Percentiles rank a stretch among this genome's conserved stretches.
phyloP scores from a whole-genome alignment of 1,140 invertebrate genomes.

The Drosophila oshimai region DNA sequence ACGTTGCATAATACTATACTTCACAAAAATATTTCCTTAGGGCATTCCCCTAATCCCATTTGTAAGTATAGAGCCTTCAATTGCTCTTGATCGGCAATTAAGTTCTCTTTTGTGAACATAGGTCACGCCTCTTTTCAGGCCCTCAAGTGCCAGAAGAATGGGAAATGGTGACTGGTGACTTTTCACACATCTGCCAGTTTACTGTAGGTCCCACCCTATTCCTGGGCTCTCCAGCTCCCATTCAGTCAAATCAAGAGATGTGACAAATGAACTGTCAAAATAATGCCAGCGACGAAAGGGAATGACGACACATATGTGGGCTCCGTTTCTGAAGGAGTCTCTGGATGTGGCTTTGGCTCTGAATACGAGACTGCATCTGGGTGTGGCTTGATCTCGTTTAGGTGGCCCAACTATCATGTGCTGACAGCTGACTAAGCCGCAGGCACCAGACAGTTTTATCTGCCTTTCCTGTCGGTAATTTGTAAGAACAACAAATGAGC shows the following conservation, averaged over 20 bases:
- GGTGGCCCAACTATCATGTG: conserved; percentile 43
- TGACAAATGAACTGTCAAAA: conserved; percentile 80
- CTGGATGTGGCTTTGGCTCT: neutral
- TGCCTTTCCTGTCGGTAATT: conserved; percentile 20
- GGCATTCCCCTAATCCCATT: neutral
- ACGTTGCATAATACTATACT: too few species aligned
- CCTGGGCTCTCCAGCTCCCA: conserved; percentile 7
- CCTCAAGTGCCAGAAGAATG: conserved; percentile 22
- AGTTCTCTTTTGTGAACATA: conserved; percentile 34
- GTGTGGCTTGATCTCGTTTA: conserved; percentile 30
- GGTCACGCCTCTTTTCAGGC: conserved; percentile 8
- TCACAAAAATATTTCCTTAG: neutral
- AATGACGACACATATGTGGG: conserved; percentile 49
- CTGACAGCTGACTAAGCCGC: conserved; percentile 66
- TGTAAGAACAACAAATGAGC: conserved; percentile 19
- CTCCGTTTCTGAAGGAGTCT: conserved; percentile 4
- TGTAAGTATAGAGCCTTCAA: neutral
- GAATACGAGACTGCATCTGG: conserved; percentile 19
- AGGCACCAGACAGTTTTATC: conserved; percentile 49
- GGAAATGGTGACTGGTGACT: conserved; percentile 34
- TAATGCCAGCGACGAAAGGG: conserved; percentile 53
- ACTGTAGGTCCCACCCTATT: conserved; percentile 6
- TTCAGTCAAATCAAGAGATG: conserved; percentile 62
- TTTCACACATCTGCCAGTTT: conserved; percentile 43
- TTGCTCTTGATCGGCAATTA: conserved; percentile 33